Base-by-base conservation (phyloP, 2,797 vertebrate genomes). In the Lepilemur septentrionalis region DNA sequence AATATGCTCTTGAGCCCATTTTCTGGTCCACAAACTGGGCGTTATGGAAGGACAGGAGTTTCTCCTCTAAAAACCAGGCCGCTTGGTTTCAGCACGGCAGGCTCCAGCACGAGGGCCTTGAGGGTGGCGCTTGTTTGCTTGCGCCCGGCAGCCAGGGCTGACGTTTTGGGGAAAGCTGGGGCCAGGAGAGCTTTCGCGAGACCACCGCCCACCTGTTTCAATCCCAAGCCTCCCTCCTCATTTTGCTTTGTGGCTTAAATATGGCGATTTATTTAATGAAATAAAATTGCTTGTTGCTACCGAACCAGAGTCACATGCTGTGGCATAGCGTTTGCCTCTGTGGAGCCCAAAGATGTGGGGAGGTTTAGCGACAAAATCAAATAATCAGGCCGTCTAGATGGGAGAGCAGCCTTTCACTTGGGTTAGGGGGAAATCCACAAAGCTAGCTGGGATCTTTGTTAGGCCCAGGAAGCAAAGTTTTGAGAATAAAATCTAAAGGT, bases 291-390 rank as follows among this genome's bases (percentile, higher is more conserved):
- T 55, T 28, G 18, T 41, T 84, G 89, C 78, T 43, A 35, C 84
- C 48, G 55, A 35, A 30, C 48, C 30, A 63, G n/a, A 67, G 43
- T 93, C 73, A 72, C 0, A 0, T 55, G 48, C 90, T 91, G 17
- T 48, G 32, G 15, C 63, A 65, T 8, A 25, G 32, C 41, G 38
- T 38, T 90, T n/a, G 43, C 28, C 52, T 80, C 43, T 69, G 69
- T 57, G 69, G 70, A 85, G n/a, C 46, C 72, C 46, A 59, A 61
- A 84, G 46, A 48, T 0, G 0, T 35, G 67, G 55, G 55, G 28
- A 91, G 75, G 48, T 69, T 85, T 80, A 91, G 81, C 76, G 52
- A 90, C 46, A 46, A 91, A 88, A 76, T 80, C 61, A 55, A 73
- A 93, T 46, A 35, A 70, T 69, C 3, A 59, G 75, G 23, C 43